Evolutionary conservation across 1,140 invertebrate species (phyloP).

Genomic region (Homarus americanus): DNA sequence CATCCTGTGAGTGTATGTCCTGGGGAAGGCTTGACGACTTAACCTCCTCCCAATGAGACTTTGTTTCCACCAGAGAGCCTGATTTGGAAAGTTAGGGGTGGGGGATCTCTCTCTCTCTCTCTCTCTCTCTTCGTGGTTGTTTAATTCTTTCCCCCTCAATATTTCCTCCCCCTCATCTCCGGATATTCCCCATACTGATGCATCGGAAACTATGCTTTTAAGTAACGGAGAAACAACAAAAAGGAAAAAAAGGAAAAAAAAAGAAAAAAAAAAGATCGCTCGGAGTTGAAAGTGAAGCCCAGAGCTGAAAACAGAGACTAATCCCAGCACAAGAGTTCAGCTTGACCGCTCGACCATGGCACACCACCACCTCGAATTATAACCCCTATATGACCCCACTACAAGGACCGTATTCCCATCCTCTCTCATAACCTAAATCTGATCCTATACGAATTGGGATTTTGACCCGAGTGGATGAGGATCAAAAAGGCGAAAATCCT

Average conservation of each 20-base stretch:
- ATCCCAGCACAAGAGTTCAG: constrained; percentile 34
- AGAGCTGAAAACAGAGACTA: constrained; percentile 33
- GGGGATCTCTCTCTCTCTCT: too few species aligned
- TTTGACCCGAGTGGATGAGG: background rate
- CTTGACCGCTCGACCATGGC: constrained; percentile 42
- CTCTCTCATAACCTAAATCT: background rate
- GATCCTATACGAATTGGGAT: background rate
- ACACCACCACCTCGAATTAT: background rate
- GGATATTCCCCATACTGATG: too few species aligned
- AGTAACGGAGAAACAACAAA: too few species aligned
- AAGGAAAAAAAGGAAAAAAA: too few species aligned
- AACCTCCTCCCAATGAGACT: too few species aligned
- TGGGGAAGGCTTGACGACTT: too few species aligned
- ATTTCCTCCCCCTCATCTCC: background rate
- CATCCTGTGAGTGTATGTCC: too few species aligned
- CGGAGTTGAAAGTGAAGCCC: background rate
- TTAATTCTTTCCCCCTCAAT: background rate
- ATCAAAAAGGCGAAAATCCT: background rate
- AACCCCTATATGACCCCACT: background rate
- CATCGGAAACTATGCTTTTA: too few species aligned
- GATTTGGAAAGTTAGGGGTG: too few species aligned
- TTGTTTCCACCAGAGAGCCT: too few species aligned
- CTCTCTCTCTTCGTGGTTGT: too few species aligned
- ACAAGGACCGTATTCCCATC: background rate
- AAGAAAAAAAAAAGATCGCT: too few species aligned